A percentile compares a stretch with the other conserved stretches of the same genome.
These are phyloP conservation scores for Cyclophora punctaria DNA, from an alignment of 2,888 invertebrate species.

Conservation along the genomic window DNA sequence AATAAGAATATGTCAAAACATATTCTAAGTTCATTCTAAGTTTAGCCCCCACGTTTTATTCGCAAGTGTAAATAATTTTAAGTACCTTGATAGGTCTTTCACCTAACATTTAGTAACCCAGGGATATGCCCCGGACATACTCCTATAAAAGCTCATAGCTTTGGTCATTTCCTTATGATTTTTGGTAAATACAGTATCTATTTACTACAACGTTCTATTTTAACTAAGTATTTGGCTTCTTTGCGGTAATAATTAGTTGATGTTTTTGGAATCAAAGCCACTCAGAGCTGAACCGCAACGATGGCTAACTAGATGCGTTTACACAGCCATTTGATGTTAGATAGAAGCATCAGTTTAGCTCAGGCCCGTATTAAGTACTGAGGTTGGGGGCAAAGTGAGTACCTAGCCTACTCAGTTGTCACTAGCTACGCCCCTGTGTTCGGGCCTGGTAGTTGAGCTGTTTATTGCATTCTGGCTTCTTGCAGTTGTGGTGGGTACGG, in stretches of 20 bases:
- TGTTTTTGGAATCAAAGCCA: neutral
- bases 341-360: neutral
- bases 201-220: slow-evolving; percentile 34
- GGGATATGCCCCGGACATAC: slow-evolving; percentile 21
- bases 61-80: too few species aligned
- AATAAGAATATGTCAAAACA: too few species aligned
- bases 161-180: slow-evolving; percentile 58
- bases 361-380: neutral
- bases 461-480: slow-evolving; percentile 85
- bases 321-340: neutral
- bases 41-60: too few species aligned
- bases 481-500: slow-evolving; percentile 81
- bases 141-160: slow-evolving; percentile 65
- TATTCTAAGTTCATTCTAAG: too few species aligned
- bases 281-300: neutral
- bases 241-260: slow-evolving; percentile 5
- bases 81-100: slow-evolving; percentile 16
- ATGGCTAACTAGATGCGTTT: neutral
- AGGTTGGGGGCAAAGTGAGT: too few species aligned
- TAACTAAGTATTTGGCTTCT: slow-evolving; percentile 58
- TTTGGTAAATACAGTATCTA: slow-evolving; percentile 53
- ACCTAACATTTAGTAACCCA: slow-evolving; percentile 8
- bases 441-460: neutral
- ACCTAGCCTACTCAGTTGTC: too few species aligned
- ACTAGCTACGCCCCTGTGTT: neutral